Conservation (phyloP, 1,140 invertebrate genomes). For the Mesaphorura yosii region DNA sequence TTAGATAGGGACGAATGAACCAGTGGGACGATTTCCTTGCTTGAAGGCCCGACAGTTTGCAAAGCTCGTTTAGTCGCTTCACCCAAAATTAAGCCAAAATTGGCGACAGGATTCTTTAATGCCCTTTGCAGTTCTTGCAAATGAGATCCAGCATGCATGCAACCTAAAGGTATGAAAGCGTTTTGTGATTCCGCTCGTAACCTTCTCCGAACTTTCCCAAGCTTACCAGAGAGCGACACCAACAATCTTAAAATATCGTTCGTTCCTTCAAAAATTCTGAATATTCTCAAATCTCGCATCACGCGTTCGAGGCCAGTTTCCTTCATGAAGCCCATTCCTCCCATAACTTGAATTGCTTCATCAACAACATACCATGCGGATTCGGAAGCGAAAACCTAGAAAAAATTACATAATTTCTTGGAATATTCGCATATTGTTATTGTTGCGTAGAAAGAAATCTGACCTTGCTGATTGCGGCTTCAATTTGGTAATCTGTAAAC, state of each 20-base stretch:
- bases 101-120: conserved; percentile 73
- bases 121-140: conserved; percentile 74
- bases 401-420: no score
- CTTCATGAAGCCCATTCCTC: conserved; percentile 84
- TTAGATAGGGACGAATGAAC: no score
- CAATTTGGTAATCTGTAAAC: conserved; percentile 70
- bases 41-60: no score
- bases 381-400: conserved; percentile 71
- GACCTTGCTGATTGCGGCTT: conserved; percentile 96
- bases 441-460: no score
- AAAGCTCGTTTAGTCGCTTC: conserved; percentile 73
- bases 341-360: conserved; percentile 88
- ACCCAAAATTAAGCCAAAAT: conserved; percentile 71
- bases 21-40: no score
- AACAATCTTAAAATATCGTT: conserved; percentile 96
- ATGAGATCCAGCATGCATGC: no score
- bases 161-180: no score
- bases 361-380: conserved; percentile 86
- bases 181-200: no score
- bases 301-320: conserved; percentile 80
- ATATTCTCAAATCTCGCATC: conserved; percentile 87
- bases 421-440: no score
- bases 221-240: conserved; percentile 83
- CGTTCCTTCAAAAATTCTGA: conserved; percentile 97
- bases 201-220: no score